Percentiles rank a stretch among this genome's conserved stretches.
Evolutionary conservation across 2,888 invertebrate species (phyloP).

Genomic region (Cheilosia grossa): DNA sequence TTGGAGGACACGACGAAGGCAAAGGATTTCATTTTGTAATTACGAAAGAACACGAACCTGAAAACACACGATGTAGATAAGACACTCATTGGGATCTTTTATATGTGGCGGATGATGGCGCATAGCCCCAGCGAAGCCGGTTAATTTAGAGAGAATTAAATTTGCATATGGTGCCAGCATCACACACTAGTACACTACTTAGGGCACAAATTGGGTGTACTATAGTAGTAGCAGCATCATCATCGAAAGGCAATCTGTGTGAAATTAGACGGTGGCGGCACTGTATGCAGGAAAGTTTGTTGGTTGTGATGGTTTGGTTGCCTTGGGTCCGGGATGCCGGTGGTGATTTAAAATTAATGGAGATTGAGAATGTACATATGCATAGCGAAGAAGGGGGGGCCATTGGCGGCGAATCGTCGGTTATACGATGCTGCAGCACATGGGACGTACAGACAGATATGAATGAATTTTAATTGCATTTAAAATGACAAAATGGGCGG

Average conservation of each 20-base stretch:
- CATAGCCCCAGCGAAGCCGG: slow-evolving; percentile 51
- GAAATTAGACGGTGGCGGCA: slow-evolving; percentile 55
- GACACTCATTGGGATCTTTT: slow-evolving; percentile 68
- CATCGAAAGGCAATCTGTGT: slow-evolving; percentile 55
- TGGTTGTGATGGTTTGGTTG: slow-evolving; percentile 33
- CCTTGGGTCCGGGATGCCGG: slow-evolving; percentile 51
- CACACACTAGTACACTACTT: slow-evolving; percentile 62
- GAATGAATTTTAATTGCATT: slow-evolving; percentile 71
- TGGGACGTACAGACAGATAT: slow-evolving; percentile 11
- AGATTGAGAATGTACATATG: slow-evolving; percentile 60
- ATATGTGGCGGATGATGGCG: slow-evolving; percentile 44
- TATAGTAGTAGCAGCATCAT: slow-evolving; percentile 21
- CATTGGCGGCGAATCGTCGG: slow-evolving; percentile 16
- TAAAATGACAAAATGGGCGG: slow-evolving; percentile 36
- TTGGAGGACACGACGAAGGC: slow-evolving; percentile 11
- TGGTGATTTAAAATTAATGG: slow-evolving; percentile 74
- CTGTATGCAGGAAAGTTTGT: slow-evolving; percentile 38
- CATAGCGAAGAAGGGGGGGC: not conserved
- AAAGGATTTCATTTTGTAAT: slow-evolving; percentile 66
- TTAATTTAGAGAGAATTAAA: slow-evolving; percentile 72
- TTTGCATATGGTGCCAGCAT: slow-evolving; percentile 66
- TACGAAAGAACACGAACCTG: slow-evolving; percentile 70
- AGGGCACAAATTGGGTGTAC: slow-evolving; percentile 57
- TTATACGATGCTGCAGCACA: slow-evolving; percentile 6
- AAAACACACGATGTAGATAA: slow-evolving; percentile 70